Conservation (phyloP, 1,140 invertebrate species). For the Pogonomyrmex californicus region DNA sequence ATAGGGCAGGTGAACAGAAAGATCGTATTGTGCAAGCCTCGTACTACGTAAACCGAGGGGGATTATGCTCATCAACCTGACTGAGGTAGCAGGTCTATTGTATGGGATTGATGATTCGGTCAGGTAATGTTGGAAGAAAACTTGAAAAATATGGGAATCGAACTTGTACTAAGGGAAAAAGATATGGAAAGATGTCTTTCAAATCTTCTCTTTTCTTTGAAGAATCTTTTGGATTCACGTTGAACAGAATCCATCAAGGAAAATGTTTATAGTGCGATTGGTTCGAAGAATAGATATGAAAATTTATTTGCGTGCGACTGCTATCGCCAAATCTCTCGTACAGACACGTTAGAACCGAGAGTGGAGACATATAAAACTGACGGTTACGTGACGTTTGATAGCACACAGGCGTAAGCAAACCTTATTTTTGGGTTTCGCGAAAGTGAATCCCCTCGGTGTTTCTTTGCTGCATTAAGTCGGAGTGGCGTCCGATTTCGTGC, state of each 20-base stretch:
- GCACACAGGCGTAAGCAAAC: constrained; percentile 16
- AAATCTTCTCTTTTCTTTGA: neutral
- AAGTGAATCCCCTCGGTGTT: constrained; percentile 38
- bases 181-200: neutral
- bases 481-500: constrained; percentile 36
- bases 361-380: neutral
- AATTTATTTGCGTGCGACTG: neutral
- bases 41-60: constrained; percentile 9
- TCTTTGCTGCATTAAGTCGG: constrained; percentile 32
- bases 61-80: constrained; percentile 51
- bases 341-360: neutral
- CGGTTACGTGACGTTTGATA: constrained; percentile 10
- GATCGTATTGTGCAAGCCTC: constrained; percentile 50
- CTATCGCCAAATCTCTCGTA: neutral
- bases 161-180: neutral
- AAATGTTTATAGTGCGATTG: neutral
- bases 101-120: neutral
- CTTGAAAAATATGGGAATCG: neutral
- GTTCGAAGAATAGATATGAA: neutral
- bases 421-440: constrained; percentile 54
- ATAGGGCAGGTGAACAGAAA: neutral
- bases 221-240: neutral
- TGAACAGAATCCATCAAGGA: neutral
- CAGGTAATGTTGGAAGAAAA: constrained; percentile 31
- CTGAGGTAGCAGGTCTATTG: constrained; percentile 51